These are phyloP conservation scores for Hylaeus anthracinus DNA, from an alignment of 1,140 invertebrate genomes.

Conservation along the genomic window DNA sequence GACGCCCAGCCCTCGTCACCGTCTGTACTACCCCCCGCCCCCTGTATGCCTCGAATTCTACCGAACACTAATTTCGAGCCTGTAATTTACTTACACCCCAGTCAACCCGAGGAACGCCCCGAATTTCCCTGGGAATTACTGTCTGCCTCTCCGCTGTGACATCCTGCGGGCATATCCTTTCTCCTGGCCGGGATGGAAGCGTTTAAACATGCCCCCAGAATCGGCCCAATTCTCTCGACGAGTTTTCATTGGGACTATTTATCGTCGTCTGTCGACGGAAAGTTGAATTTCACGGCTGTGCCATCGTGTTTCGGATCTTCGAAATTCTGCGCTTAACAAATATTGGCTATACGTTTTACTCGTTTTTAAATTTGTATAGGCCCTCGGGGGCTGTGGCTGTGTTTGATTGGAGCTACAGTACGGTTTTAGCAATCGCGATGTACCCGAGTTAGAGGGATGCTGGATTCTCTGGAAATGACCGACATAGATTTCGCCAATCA, in stretches of 20 bases:
- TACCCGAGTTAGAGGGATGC: no score
- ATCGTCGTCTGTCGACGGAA: not conserved
- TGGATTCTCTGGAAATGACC: no score
- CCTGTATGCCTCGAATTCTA: conserved; percentile 32
- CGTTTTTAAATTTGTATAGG: no score
- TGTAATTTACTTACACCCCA: conserved; percentile 30
- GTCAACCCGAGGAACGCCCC: conserved; percentile 2
- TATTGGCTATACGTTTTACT: no score
- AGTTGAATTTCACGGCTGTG: no score
- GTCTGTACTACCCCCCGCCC: not conserved
- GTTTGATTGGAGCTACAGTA: no score
- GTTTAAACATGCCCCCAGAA: conserved; percentile 1
- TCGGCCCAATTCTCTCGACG: not conserved
- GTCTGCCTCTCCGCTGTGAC: not conserved
- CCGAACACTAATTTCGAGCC: conserved; percentile 47
- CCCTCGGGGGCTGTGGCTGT: no score
- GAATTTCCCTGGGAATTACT: conserved; percentile 30
- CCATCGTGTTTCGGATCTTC: not conserved
- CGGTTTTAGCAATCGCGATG: no score
- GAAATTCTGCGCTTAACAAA: not conserved
- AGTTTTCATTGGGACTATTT: not conserved
- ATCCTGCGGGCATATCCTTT: not conserved
- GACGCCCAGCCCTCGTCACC: not conserved
- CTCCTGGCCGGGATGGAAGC: not conserved
- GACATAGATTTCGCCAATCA: no score